Evolutionary conservation across 2,888 invertebrate genomes (phyloP), one percentile per base, ranked within the genome.

Genomic region (Monoplex corrugatus): DNA sequence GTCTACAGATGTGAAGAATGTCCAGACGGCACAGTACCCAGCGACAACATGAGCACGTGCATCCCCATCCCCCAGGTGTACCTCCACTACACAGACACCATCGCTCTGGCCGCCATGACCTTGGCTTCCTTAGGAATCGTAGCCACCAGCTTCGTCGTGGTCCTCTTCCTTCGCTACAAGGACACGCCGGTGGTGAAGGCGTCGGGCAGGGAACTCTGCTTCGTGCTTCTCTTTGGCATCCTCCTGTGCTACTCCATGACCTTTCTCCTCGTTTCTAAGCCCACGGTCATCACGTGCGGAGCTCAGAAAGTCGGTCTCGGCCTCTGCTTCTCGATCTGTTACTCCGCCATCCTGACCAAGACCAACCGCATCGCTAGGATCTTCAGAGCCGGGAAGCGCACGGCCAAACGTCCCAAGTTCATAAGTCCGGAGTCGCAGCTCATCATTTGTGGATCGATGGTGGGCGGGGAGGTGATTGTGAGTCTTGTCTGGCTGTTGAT

Each of bases 31-130:
- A 98, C 98, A 0, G 96, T 98, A 63, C 99, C 99, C 0, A 98
- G 98, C 95, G 96, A 96, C 0, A 97, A 97, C 86, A 98, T 98
- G 16, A 97, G 97, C 92, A 40, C 90, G 6, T 96, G 96, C 89
- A 90, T 92, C 10, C 87, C 91, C 68, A 95, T 95, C 43, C 94
- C 94, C 2, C 98, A 98, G 96, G 93, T 93, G 35, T 96, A 96
- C 91, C 94, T 96, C 97, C 98, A 23, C 86, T 95, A 95, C 90
- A 94, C 93, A 95, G 98, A 98, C 91, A 98, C 98, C 85, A 98
- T 98, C 98, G 98, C 98, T 6, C 98, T 99, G 90, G 98, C 98
- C 0, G 98, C 98, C 23, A 98, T 99, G 98, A 97, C 98, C 19
- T 96, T 96, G 88, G 94, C 96, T 6, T 92, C 95, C 0, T 89